Conservation (phyloP, 2,113 vertebrate species). For the Lepidothrix coronata region DNA sequence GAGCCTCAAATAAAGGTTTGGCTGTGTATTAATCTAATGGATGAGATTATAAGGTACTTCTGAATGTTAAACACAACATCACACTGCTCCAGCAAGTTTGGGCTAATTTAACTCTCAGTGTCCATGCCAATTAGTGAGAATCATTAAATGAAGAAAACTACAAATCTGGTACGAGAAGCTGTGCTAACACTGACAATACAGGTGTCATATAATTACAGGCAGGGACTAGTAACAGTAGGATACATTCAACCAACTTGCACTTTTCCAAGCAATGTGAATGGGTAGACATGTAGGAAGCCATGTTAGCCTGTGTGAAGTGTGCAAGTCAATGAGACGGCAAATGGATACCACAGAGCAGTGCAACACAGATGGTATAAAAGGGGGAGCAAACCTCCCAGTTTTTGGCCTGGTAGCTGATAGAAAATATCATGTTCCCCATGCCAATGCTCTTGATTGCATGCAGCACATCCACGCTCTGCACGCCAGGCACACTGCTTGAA, state of each 20-base stretch:
- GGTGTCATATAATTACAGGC: not conserved
- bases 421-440: not conserved
- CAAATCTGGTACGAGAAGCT: not conserved
- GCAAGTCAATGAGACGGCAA: not conserved
- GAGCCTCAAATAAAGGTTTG: not conserved
- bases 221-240: not conserved
- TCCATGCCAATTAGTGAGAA: not conserved
- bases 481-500: fast-evolving
- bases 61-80: not conserved
- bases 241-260: not conserved
- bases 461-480: not conserved
- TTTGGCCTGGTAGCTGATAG: not conserved
- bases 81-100: not conserved
- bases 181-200: not conserved
- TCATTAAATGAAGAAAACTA: not conserved
- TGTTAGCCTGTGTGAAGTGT: not conserved
- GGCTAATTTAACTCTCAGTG: not conserved
- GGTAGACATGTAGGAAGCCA: not conserved
- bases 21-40: not conserved
- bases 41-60: not conserved
- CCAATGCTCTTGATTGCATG: not conserved
- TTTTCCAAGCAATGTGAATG: not conserved
- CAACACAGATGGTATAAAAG: not conserved
- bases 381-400: not conserved
- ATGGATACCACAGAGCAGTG: not conserved